phyloP scores from a whole-genome alignment of 2,888 invertebrate genomes.

The Eumacrocentrus americanus region DNA sequence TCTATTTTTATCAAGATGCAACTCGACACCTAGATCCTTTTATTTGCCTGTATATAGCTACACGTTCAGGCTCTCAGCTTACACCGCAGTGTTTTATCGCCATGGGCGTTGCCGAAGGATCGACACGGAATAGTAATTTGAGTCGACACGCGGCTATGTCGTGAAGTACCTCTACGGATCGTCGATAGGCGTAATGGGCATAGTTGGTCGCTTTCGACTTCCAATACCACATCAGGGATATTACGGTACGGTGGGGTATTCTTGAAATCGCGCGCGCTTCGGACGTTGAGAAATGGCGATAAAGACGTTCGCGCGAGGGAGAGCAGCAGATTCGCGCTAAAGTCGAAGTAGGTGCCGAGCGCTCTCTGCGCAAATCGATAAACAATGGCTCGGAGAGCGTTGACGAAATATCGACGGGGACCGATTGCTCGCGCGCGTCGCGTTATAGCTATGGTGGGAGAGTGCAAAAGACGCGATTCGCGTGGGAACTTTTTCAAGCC shows the following conservation, averaged over 20 bases:
- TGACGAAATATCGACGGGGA: conserved; percentile 39
- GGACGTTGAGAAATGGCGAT: conserved; percentile 17
- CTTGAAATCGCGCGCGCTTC: too few relatives aligned
- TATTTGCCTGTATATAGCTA: neutral
- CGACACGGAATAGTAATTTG: conserved; percentile 27
- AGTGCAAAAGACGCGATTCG: conserved; percentile 42
- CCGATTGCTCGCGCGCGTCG: conserved; percentile 23
- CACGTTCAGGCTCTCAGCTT: conserved; percentile 1
- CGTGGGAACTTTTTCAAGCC: conserved; percentile 40
- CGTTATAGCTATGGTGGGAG: conserved; percentile 28
- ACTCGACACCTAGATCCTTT: conserved; percentile 6
- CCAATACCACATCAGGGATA: neutral
- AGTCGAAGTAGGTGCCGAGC: conserved; percentile 14
- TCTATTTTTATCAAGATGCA: neutral
- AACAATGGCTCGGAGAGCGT: conserved; percentile 36
- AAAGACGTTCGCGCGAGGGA: conserved; percentile 10
- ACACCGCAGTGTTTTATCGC: conserved; percentile 16
- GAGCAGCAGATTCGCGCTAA: conserved; percentile 1
- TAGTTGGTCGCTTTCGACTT: conserved; percentile 16
- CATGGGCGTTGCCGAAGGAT: conserved; percentile 18
- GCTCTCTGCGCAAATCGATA: conserved; percentile 32
- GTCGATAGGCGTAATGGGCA: conserved; percentile 14
- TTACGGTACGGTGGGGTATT: neutral
- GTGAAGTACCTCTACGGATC: conserved; percentile 16
- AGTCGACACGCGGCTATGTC: conserved; percentile 24